These are phyloP conservation scores for Aurelia sp. DNA, from an alignment of 30 jellyfish, hydroid and myxozoan species.

Conservation along the genomic window DNA sequence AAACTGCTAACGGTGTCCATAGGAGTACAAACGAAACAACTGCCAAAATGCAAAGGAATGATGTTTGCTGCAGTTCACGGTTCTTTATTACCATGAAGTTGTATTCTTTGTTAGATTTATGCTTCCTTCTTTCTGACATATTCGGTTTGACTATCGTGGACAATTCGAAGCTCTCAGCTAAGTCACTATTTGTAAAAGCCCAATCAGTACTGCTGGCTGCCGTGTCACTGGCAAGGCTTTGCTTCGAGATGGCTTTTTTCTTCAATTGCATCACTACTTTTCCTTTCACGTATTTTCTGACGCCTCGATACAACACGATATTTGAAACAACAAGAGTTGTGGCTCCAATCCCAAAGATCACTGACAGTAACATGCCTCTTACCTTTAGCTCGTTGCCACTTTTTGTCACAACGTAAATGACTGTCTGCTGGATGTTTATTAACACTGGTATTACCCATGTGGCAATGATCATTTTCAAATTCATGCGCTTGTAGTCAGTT, in stretches of 20 bases:
- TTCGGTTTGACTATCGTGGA: too few relatives aligned
- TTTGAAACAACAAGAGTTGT: constrained; percentile 4
- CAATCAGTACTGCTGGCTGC: neutral
- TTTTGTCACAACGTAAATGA: neutral
- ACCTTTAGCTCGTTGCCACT: constrained; percentile 1
- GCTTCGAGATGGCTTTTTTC: too few relatives aligned
- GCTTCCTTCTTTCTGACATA: neutral
- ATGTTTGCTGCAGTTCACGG: too few relatives aligned
- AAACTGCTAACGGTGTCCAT: too few relatives aligned
- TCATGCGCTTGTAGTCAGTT: constrained; percentile 5
- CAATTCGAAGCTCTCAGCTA: neutral
- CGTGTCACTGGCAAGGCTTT: too few relatives aligned
- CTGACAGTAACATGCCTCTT: neutral
- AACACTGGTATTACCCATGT: constrained; percentile 17
- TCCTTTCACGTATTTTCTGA: neutral
- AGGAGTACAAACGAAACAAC: too few relatives aligned
- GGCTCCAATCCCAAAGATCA: constrained; percentile 2
- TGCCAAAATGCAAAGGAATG: too few relatives aligned
- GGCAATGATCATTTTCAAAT: neutral
- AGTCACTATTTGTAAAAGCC: neutral
- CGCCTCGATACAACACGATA: neutral
- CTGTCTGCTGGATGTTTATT: constrained; percentile 9
- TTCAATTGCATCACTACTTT: neutral
- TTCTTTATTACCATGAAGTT: neutral
- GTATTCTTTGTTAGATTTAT: neutral